Evolutionary conservation across 2,113 vertebrate species (phyloP), one percentile per base, ranked within the genome.

Genomic region (Aspiorhynchus laticeps): DNA sequence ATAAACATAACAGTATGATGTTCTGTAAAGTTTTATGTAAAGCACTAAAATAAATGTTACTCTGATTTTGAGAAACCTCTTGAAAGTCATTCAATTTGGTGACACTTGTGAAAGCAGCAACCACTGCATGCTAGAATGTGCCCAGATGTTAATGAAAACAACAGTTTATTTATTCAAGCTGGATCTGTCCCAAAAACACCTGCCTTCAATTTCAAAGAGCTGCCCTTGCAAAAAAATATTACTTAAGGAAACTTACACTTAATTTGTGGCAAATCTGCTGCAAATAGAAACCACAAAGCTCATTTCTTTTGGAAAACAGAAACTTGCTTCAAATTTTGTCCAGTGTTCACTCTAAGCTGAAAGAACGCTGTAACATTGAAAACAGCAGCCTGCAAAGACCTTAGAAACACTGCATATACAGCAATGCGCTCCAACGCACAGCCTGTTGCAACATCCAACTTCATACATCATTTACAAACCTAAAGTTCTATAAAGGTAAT

Each of bases 381-480:
- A 73, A 74, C 10, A 11, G 0, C 36, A 73, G 33, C 36, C 69
- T 38, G 19, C 19, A 73, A 73, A 73, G 21, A 41, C 33, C 33
- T 36, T 21, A 10, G 36, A 14, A 73, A 41, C 33, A 73, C 36
- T 73, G 19, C 69, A 76, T 26, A 76, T 46, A 76, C 12, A 76
- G 74, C 24, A 73, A 41, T 12, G 19, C 21, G 4, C 36, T 41
- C 10, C 36, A 73, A 73, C 21, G 21, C 36, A 41, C 4, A 41
- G 69, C 67, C 31, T 8, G 7, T 21, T 36, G 67, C 76, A 33
- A 33, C 28, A 5, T 51, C 76, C 5, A 17, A 2, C 43, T 53
- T 53, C 76, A 78, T 78, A 11, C 26, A 33, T 53, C 43, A 53
- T 53, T 53, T 78, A 75, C 76, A 78, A 33, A 53, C 14, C 75